Conservation (phyloP, 1,140 invertebrate genomes). For the roundworm (Caenorhabditis elegans) region WBcel235 BX284605.5:645001-645500, state of each 20-base stretch:
- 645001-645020: conserved; percentile 29
- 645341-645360: background rate
- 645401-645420: background rate
- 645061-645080: background rate
- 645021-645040: conserved; percentile 30
- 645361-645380: no score
- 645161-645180: background rate
- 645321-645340: conserved; percentile 18
- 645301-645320: background rate
- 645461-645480: background rate
- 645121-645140: background rate
- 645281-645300: conserved; percentile 7
- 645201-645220: background rate
- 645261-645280: background rate
- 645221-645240: background rate
- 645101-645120: background rate
- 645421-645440: background rate
- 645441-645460: background rate
- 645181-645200: background rate
- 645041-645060: background rate
- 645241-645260: background rate
- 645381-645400: background rate
- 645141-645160: background rate
- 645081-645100: background rate
- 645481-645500: background rate